Evolutionary conservation across 2,888 invertebrate genomes (phyloP), one percentile per base, ranked within the genome.

Genomic region (Drosophila anomelani): DNA sequence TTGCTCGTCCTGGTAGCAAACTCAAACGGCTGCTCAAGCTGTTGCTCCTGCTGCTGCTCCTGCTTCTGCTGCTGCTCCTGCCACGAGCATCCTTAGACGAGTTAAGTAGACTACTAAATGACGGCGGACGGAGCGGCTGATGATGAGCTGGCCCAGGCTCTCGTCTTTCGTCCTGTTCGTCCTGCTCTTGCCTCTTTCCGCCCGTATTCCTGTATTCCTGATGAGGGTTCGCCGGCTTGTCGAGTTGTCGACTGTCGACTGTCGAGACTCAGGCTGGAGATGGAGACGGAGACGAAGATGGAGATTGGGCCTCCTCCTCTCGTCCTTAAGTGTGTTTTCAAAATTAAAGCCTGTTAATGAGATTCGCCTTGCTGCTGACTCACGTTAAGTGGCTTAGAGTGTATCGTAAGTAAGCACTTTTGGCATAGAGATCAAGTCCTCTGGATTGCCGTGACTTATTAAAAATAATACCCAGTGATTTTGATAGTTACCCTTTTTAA

Each of bases 71-170:
- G 7, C 32, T 49, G 63, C 61, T 69, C 51, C 61, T 53, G 72
- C 74, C 66, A 64, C 38, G 43, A 88, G 75, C 71, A 85, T 84
- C 78, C 85, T 87, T 64, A 85, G 89, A 87, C 83, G 88, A 85
- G 89, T 80, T 89, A 85, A 89, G 85, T 89, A 89, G 85, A 89
- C 85, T 85, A 81, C 85, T 89, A 88, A 89, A 85, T 81, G 85
- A 85, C 78, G 82, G 74, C 75, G 78, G 70, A 47, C 54, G 59
- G 46, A 54, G 74, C 54, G 62, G 62, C 64, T 67, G 82, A 76
- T 74, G 72, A 74, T 76, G 70, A 70, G 58, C 54, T 66, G 55
- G 51, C 39, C 39, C 49, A 8, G 49, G 60, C 53, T 53, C 12
- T 53, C 47, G 47, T 29, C 29, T 47, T 29, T 49, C 54, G 57